Base-by-base conservation (phyloP, 2,797 vertebrate species). In the Danio kyathit region DNA sequence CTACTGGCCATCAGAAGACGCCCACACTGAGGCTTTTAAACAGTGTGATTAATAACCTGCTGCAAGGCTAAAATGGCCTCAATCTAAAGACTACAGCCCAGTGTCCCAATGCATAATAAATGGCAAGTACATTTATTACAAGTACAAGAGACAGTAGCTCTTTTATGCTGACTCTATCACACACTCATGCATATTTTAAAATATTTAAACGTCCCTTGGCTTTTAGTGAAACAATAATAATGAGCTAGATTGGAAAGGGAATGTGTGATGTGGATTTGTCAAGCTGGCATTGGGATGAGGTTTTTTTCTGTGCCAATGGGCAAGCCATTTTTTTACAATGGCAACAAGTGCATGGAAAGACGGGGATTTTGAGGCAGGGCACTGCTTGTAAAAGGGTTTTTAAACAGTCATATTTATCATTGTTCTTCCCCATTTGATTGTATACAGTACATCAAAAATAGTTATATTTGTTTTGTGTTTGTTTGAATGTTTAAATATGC, bases 1-100 rank as follows among this genome's bases (percentile, higher is more conserved):
- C 93, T 95, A 83, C 91, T 94, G 94, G 93, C 67, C 88, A 83
- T 71, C 56, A 65, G 57, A 82, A 86, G 88, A 59, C 75, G 84
- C 84, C 38, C 71, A 56, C 60, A 82, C 70, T 85, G 51, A 85
- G 29, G 79, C 51, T 16, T 57, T 40, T 76, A 17, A 51, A 60
- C 1, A 3, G 43, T 49, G 12, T 4, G 70, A 88, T 84, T 86
- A 87, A 87, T 86, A 6, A 16, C 21, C 65, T 81, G 81, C 71
- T 85, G 76, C 77, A 74, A 81, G 78, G 49, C 54, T 72, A 17
- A 43, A 57, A 60, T 59, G 13, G 48, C 65, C 73, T 60, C 49
- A 73, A 63, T 80, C 12, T 63, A 64, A 52, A 74, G 48, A 59
- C 60, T 48, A 29, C 40, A 56, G 19, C 14, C 41, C 57, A 14